A percentile compares a stretch with the other conserved stretches of the same genome.
These are phyloP conservation scores for Anser brachyrhynchus DNA, from an alignment of 2,113 vertebrate genomes.

Conservation along the genomic window DNA sequence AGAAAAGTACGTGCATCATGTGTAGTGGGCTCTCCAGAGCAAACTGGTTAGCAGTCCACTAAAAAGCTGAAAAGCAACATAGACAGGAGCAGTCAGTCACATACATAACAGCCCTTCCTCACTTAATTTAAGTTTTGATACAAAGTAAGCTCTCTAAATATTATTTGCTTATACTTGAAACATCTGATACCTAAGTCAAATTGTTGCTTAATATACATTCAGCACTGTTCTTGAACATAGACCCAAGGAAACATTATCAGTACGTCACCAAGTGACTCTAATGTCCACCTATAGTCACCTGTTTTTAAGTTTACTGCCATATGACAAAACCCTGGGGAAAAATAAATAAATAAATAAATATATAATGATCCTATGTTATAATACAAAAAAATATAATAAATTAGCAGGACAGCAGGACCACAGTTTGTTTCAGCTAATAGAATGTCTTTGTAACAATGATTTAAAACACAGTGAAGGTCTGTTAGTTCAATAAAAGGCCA, in stretches of 20 bases:
- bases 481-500: background rate
- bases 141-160: background rate
- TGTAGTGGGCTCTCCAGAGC: rapidly evolving
- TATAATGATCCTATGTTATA: background rate
- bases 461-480: background rate
- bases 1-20: rapidly evolving
- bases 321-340: background rate
- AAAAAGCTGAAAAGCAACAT: rapidly evolving
- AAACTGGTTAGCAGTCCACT: background rate
- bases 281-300: background rate
- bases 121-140: background rate
- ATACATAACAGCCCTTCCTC: rapidly evolving
- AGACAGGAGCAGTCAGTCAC: background rate
- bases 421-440: background rate
- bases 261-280: rapidly evolving
- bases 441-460: background rate
- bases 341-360: too few species aligned
- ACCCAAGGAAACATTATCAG: background rate
- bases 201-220: background rate
- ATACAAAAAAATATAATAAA: background rate
- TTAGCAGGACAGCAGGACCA: background rate
- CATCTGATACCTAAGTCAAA: background rate
- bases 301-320: background rate
- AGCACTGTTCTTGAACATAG: background rate
- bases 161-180: background rate